These are phyloP conservation scores for Mesembrinibis cayennensis DNA, from an alignment of 2,113 vertebrate genomes.

Conservation along the genomic window DNA sequence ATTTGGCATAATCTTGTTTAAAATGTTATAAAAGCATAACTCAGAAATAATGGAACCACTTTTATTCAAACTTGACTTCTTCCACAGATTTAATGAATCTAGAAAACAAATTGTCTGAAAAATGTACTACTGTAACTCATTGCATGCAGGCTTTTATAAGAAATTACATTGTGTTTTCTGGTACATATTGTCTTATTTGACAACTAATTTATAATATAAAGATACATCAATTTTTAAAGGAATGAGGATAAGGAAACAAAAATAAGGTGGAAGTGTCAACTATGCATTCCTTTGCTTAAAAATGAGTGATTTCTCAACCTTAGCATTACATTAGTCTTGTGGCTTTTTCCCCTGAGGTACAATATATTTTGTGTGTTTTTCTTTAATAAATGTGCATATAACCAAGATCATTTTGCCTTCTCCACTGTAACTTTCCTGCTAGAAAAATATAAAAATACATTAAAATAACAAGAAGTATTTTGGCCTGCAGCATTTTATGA, in stretches of 20 bases:
- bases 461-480: constrained; percentile 23
- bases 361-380: constrained; percentile 30
- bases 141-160: constrained; percentile 5
- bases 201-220: constrained; percentile 38
- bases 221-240: constrained; percentile 3
- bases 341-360: constrained; percentile 3
- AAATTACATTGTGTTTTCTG: constrained; percentile 37
- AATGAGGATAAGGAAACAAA: not conserved
- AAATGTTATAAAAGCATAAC: constrained; percentile 36
- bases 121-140: constrained; percentile 15
- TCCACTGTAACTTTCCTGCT: not conserved
- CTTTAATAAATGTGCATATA: constrained; percentile 49
- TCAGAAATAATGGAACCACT: constrained; percentile 13
- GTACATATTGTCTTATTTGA: constrained; percentile 18
- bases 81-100: constrained; percentile 17
- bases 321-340: constrained; percentile 1
- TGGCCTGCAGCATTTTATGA: constrained; percentile 29
- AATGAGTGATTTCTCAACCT: constrained; percentile 2
- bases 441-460: constrained; percentile 11
- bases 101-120: constrained; percentile 26
- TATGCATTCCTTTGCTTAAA: constrained; percentile 9
- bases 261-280: not conserved
- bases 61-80: constrained; percentile 39
- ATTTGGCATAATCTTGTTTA: constrained; percentile 27
- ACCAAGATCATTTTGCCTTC: constrained; percentile 36